Percentiles rank a stretch among this genome's conserved stretches.
These are phyloP conservation scores for Peribatodes rhomboidaria DNA, from an alignment of 2,888 invertebrate genomes.

Conservation along the genomic window DNA sequence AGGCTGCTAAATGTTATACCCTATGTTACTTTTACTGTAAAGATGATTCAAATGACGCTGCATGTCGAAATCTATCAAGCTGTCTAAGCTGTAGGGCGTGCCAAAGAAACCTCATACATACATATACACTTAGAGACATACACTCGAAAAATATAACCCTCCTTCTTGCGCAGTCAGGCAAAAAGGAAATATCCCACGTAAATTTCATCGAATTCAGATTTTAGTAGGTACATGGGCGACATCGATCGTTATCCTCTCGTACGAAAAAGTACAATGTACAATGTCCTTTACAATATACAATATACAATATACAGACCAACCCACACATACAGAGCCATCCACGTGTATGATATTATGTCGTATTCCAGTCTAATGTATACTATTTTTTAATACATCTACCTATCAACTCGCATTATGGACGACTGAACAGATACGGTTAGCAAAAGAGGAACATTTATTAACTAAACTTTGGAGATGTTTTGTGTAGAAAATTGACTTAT, in stretches of 20 bases:
- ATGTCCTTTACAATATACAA: slow-evolving; percentile 61
- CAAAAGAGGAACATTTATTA: slow-evolving; percentile 54
- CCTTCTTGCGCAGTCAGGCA: no score
- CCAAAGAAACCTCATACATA: no score
- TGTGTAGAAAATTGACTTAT: no score
- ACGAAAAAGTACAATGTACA: slow-evolving; percentile 49
- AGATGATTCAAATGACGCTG: no score
- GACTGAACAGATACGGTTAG: slow-evolving; percentile 73
- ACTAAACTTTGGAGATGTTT: no score
- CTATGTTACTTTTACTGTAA: no score
- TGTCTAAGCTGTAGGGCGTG: no score
- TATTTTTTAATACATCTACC: slow-evolving; percentile 87
- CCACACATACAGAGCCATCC: slow-evolving; percentile 40
- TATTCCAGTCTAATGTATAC: slow-evolving; percentile 84
- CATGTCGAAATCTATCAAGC: no score
- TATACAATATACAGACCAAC: slow-evolving; percentile 58
- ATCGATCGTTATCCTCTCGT: slow-evolving; percentile 57
- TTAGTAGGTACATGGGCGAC: slow-evolving; percentile 1
- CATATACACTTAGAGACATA: no score
- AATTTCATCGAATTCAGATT: background rate
- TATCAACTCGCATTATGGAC: slow-evolving; percentile 87
- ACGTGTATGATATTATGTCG: slow-evolving; percentile 72
- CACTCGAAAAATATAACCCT: no score
- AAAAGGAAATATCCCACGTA: background rate
- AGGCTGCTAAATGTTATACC: no score